Evolutionary conservation across 2,797 vertebrate species (phyloP).

Genomic region (Loriculus beryllinus): DNA sequence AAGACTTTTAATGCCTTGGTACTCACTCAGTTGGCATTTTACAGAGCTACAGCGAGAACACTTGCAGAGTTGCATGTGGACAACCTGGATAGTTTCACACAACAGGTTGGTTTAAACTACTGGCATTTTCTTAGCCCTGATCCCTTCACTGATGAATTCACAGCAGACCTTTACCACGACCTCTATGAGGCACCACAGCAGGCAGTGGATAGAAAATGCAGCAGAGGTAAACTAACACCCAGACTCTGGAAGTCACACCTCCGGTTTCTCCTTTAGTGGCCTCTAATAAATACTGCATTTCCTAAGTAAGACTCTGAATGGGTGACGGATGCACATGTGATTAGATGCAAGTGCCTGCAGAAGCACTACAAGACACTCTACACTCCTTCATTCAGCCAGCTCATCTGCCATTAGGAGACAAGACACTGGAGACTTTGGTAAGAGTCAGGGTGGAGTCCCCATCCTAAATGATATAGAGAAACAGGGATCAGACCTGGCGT

Average conservation of each 20-base stretch:
- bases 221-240: not conserved
- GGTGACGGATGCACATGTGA: not conserved
- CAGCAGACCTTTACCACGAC: not conserved
- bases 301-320: not conserved
- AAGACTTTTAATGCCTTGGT: not conserved
- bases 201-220: not conserved
- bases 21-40: not conserved
- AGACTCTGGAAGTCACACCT: not conserved
- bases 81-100: not conserved
- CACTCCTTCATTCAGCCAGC: not conserved
- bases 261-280: not conserved
- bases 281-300: not conserved
- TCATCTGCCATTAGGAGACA: not conserved
- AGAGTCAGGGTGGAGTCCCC: not conserved
- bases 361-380: too few relatives aligned
- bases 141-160: not conserved
- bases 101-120: not conserved
- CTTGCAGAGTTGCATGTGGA: not conserved
- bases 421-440: not conserved
- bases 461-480: not conserved
- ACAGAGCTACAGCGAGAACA: not conserved
- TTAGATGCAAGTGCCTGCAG: fast-evolving
- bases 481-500: not conserved
- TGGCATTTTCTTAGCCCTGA: not conserved
- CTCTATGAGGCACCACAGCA: not conserved